Conservation (phyloP, 1,140 invertebrate genomes). For the Chrysopa pallens region DNA sequence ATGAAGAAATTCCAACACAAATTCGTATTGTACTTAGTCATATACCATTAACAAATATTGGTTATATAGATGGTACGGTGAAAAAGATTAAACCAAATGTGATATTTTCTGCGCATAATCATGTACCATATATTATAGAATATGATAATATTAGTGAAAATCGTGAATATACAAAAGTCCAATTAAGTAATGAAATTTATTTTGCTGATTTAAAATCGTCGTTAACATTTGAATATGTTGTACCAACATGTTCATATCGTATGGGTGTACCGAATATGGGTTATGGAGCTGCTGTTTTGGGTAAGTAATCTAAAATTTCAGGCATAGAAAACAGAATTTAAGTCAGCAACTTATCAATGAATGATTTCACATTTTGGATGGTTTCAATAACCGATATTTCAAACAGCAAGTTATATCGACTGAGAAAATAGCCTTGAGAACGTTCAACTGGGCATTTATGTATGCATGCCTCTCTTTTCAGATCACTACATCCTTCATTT, state of each 20-base stretch:
- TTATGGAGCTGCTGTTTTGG: conserved; percentile 63
- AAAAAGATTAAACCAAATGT: conserved; percentile 51
- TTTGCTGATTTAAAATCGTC: conserved; percentile 25
- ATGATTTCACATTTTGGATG: no score
- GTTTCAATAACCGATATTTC: no score
- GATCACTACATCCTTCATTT: no score
- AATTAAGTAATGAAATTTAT: conserved; percentile 26
- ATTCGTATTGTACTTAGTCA: conserved; percentile 53
- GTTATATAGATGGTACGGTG: conserved; percentile 35
- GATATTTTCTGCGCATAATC: conserved; percentile 73
- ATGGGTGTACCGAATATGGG: conserved; percentile 77
- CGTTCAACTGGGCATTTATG: no score
- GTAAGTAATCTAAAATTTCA: no score
- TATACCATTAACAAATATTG: conserved; percentile 38
- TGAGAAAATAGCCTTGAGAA: no score
- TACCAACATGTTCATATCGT: conserved; percentile 86
- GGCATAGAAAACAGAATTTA: no score
- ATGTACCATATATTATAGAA: conserved; percentile 36
- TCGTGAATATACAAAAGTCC: conserved; percentile 25
- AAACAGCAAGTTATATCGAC: no score
- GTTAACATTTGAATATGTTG: conserved; percentile 63
- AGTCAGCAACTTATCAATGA: no score
- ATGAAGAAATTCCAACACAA: conserved; percentile 30
- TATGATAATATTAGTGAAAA: conserved; percentile 27
- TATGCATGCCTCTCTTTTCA: no score